Base-by-base conservation (phyloP, 2,113 vertebrate species). In the Cynopterus brachyotis region DNA sequence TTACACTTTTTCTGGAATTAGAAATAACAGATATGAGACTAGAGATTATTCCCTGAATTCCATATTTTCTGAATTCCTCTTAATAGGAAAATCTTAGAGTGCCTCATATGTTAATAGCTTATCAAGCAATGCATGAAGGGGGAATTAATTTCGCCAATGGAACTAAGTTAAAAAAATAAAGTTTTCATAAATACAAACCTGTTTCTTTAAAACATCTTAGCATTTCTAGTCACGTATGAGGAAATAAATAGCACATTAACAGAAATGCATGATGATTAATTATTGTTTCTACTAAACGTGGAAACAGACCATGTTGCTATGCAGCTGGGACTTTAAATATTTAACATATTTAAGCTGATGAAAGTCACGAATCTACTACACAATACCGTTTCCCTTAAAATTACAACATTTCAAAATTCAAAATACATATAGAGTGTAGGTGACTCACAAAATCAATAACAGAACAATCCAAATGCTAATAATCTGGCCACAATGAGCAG, bases 91-190 rank as follows among this genome's bases (percentile, higher is more conserved):
- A 42, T 91, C 60, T 45, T 45, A 91, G 19, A 69, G 53, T 45
- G 45, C 32, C 59, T 64, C 32, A 55, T 37, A n/a, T 19, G 5
- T 70, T 53, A 90, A 28, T 3, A 70, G 88, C 62, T 62, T 73
- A 53, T 30, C 37, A 89, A 35, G 45, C 37, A 73, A 45, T 57
- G 40, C n/a, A 50, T 6, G 59, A 47, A 50, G 28, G 40, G 47
- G 92, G 85, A 95, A 79, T 76, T 75, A 90, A 95, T 42, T 83
- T 82, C 81, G 22, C 45, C 6, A 55, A 9, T 6, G 76, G 26
- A 70, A 81, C 53, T 59, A 95, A 80, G 12, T 42, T 73, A 45
- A 70, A 94, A 94, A 95, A 82, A 89, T 40, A 60, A 69, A 42
- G 16, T 1, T 32, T 19, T 35, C 45, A 35, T 50, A 32, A 81